Base-by-base conservation (phyloP, 53 echinoderm and acorn worm species). In the Temnopleurus reevesii region DNA sequence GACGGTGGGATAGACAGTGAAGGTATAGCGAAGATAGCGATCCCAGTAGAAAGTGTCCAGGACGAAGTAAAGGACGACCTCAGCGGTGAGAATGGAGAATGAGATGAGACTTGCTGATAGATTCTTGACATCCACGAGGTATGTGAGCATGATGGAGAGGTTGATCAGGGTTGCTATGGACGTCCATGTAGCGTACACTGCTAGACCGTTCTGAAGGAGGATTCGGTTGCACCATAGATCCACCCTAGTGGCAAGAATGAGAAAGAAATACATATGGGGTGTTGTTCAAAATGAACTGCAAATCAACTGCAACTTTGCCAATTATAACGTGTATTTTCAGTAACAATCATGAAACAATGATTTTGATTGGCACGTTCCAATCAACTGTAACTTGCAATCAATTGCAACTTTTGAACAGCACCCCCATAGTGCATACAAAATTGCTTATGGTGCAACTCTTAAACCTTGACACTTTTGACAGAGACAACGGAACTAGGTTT, bases 171-270 rank as follows among this genome's bases (percentile, higher is more conserved):
- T 94, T 4, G 94, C 96, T 53, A 96, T 91, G 49, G 80, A 91
- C 17, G 92, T 90, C 96, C 96, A 96, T 5, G 94, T 93, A 4
- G 94, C 94, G 89, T 94, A 94, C 47, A 94, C 76, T 6, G 93
- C 93, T 21, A 96, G 54, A 26, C 96, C 96, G 55, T 96, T 96
- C 45, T 92, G 96, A 55, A 96, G 54, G 18, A 96, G 77, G 21
- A 85, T 59, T 12, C 92, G 79, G 77, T 90, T 94, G 84, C 86
- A 86, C 17, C 90, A 63, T 8, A 94, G 91, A 45, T 93, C 87
- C 2, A 81, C 51, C 91, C 95, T 95, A 66, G 5, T 23, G 21
- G 23, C 8, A n/a, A n/a, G n/a, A n/a, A n/a, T n/a, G n/a, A n/a
- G n/a, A n/a, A n/a, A n/a, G n/a, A n/a, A n/a, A n/a, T n/a, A n/a